These are phyloP conservation scores for Muraenolepis orangiensis DNA, from an alignment of 2,797 vertebrate genomes.

Conservation along the genomic window DNA sequence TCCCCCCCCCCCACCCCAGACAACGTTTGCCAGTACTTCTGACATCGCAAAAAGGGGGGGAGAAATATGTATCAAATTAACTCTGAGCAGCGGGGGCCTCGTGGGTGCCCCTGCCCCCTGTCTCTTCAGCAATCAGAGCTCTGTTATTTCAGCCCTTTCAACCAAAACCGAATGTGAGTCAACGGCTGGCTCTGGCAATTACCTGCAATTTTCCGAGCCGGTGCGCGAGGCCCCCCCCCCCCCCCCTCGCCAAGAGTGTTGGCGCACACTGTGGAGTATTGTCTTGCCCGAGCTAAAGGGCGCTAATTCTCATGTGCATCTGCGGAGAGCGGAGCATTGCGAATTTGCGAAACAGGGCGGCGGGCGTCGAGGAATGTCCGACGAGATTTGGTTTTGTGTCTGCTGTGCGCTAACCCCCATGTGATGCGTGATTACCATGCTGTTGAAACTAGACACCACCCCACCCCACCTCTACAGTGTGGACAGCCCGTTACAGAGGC, in stretches of 20 bases:
- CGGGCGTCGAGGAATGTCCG: conserved; percentile 44
- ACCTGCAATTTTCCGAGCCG: conserved; percentile 75
- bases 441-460: conserved; percentile 57
- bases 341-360: conserved; percentile 30
- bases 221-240: conserved; percentile 38
- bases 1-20: conserved; percentile 31
- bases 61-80: conserved; percentile 77
- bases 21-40: conserved; percentile 67
- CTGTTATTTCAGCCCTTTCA: conserved; percentile 76
- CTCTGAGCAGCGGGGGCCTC: conserved; percentile 66
- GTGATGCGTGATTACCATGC: conserved; percentile 22
- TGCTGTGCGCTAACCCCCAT: conserved; percentile 31
- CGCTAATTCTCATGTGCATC: conserved; percentile 65
- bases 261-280: conserved; percentile 64
- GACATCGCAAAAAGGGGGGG: conserved; percentile 65
- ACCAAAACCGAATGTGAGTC: conserved; percentile 76
- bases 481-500: conserved; percentile 52
- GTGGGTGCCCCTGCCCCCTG: conserved; percentile 62
- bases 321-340: conserved; percentile 62
- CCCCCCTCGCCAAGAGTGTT: conserved; percentile 22
- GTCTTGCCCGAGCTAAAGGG: conserved; percentile 48
- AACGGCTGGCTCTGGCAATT: conserved; percentile 68
- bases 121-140: conserved; percentile 73
- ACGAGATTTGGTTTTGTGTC: conserved; percentile 55
- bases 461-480: conserved; percentile 25